Percentiles rank a stretch among this genome's conserved stretches.
Evolutionary conservation across 2,797 vertebrate species (phyloP).

Genomic region (Taenioides sp.): DNA sequence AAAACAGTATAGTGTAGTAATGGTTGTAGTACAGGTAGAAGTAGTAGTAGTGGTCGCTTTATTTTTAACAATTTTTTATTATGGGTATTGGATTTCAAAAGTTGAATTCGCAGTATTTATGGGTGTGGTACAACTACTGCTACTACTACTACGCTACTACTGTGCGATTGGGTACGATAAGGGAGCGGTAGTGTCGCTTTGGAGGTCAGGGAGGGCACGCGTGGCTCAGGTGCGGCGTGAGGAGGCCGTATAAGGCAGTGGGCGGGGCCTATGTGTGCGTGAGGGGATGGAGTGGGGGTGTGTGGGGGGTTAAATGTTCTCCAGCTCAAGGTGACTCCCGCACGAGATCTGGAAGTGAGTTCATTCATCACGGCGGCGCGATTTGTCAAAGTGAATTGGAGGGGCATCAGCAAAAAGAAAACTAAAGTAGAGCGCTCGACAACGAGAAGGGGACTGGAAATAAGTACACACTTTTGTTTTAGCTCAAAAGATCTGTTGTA

Average conservation of each 20-base stretch:
- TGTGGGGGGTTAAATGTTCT: not conserved
- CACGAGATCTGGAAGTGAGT: not conserved
- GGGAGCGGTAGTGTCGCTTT: not conserved
- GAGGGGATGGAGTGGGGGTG: not conserved
- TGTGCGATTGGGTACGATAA: not conserved
- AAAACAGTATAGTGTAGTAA: too few relatives aligned
- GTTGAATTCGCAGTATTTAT: not conserved
- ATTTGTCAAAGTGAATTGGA: not conserved
- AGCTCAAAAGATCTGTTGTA: not conserved
- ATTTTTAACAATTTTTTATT: too few relatives aligned
- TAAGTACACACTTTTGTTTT: not conserved
- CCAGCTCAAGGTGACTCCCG: constrained; percentile 6
- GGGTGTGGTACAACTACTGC: not conserved
- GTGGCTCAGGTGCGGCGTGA: not conserved
- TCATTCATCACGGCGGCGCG: not conserved
- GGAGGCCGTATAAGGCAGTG: not conserved
- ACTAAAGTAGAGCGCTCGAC: not conserved
- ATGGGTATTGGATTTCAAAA: not conserved
- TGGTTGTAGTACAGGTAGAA: too few relatives aligned
- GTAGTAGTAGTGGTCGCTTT: too few relatives aligned
- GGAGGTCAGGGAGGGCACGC: constrained; percentile 2
- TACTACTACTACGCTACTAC: not conserved
- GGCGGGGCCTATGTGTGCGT: not conserved
- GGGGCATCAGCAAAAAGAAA: not conserved
- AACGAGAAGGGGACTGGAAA: not conserved